A percentile compares a stretch with the other conserved stretches of the same genome.
phyloP scores from a whole-genome alignment of 2,888 invertebrate genomes.

The Drosophila neoperkinsi region DNA sequence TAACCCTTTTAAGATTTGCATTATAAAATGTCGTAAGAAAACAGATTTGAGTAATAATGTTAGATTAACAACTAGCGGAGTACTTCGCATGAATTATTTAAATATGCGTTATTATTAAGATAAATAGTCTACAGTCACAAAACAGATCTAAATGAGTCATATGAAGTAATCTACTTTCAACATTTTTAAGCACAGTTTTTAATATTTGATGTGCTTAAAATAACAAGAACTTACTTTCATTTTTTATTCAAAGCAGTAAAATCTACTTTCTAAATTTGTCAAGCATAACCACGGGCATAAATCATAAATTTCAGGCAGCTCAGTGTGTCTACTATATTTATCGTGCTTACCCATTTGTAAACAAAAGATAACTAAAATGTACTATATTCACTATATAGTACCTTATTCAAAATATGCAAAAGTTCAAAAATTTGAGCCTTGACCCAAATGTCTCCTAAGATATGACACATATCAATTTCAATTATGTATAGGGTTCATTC shows the following conservation, averaged over 20 bases:
- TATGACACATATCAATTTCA: not conserved
- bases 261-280: constrained; percentile 19
- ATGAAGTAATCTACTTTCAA: not conserved
- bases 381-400: not conserved
- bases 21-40: too few relatives aligned
- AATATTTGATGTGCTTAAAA: not conserved
- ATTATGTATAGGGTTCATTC: not conserved
- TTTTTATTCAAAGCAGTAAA: not conserved
- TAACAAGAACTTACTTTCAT: constrained; percentile 4
- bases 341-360: not conserved
- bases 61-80: too few relatives aligned
- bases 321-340: not conserved
- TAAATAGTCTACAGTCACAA: not conserved
- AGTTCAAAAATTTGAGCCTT: not conserved
- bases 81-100: not conserved
- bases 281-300: constrained; percentile 20
- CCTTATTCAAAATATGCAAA: not conserved
- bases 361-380: not conserved
- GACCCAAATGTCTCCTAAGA: not conserved
- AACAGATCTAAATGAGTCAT: not conserved
- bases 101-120: not conserved
- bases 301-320: not conserved
- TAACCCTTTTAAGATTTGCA: too few relatives aligned
- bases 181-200: not conserved
- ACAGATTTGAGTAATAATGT: too few relatives aligned